Percentiles rank a stretch among this genome's conserved stretches.
phyloP scores from a whole-genome alignment of 2,797 vertebrate genomes.

The Danio albolineatus region DNA sequence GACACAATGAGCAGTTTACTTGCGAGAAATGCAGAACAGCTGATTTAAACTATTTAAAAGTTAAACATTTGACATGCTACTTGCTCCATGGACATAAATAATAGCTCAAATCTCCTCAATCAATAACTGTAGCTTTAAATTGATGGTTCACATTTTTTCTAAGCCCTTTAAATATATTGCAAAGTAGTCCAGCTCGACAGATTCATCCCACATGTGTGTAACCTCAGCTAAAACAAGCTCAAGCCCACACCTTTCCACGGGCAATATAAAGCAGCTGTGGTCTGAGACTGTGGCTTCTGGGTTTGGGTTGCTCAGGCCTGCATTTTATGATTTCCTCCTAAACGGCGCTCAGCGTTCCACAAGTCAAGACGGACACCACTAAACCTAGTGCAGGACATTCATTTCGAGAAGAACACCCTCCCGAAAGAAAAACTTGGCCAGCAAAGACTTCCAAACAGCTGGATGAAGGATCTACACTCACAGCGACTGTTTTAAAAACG shows the following conservation, averaged over 20 bases:
- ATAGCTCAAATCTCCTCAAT: not conserved
- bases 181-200: not conserved
- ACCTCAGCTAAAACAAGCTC: slow-evolving; percentile 60
- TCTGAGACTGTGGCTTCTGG: slow-evolving; percentile 44
- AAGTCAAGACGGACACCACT: not conserved
- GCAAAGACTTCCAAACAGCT: not conserved
- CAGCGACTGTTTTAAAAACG: slow-evolving; percentile 8
- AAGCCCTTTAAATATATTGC: slow-evolving; percentile 5
- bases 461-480: not conserved
- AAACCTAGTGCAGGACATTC: slow-evolving; percentile 19
- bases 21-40: not conserved
- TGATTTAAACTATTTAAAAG: not conserved
- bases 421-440: not conserved
- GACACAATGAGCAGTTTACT: not conserved
- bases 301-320: slow-evolving; percentile 24
- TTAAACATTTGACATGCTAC: not conserved
- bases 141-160: not conserved
- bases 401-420: slow-evolving; percentile 14
- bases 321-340: slow-evolving; percentile 42
- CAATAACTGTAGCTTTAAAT: not conserved
- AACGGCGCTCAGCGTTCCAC: slow-evolving; percentile 25
- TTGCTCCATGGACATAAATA: slow-evolving; percentile 5
- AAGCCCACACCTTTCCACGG: slow-evolving; percentile 45
- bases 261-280: slow-evolving; percentile 51
- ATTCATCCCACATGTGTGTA: slow-evolving; percentile 42